These are phyloP conservation scores for Microplitis deprimator DNA, from an alignment of 2,888 invertebrate species.

Conservation along the genomic window DNA sequence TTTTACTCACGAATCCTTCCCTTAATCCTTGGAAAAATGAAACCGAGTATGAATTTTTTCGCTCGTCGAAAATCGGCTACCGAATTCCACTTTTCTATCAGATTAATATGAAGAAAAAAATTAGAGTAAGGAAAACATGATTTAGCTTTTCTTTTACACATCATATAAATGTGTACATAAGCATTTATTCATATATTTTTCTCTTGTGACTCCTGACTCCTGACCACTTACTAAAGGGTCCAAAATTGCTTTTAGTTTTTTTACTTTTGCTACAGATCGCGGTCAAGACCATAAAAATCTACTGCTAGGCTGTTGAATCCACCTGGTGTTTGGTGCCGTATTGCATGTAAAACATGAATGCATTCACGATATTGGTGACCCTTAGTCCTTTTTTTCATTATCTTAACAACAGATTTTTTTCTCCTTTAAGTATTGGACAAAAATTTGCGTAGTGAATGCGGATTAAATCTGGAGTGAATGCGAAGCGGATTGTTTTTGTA, in stretches of 20 bases:
- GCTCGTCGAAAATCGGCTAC: neutral
- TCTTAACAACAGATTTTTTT: neutral
- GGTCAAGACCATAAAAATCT: constrained; percentile 69
- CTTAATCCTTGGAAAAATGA: constrained; percentile 1
- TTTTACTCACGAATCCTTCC: neutral
- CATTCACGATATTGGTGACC: constrained; percentile 61
- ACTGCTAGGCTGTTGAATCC: constrained; percentile 70
- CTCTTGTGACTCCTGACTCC: neutral
- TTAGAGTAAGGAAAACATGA: neutral
- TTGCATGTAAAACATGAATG: constrained; percentile 72
- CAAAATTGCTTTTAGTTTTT: constrained; percentile 23
- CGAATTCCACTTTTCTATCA: neutral
- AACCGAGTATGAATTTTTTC: neutral
- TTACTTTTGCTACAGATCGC: constrained; percentile 35
- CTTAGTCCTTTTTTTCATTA: constrained; percentile 6
- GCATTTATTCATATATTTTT: constrained; percentile 1
- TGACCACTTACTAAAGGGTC: constrained; percentile 1
- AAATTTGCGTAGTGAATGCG: neutral
- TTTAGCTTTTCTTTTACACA: constrained; percentile 16
- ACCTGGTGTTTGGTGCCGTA: constrained; percentile 68
- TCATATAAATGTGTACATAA: constrained; percentile 1
- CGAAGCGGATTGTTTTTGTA: too few species aligned
- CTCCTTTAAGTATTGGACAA: neutral
- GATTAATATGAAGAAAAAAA: neutral
- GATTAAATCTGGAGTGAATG: too few species aligned